phyloP scores from a whole-genome alignment of 2,797 vertebrate genomes.

The Cossypha niveicapilla region DNA sequence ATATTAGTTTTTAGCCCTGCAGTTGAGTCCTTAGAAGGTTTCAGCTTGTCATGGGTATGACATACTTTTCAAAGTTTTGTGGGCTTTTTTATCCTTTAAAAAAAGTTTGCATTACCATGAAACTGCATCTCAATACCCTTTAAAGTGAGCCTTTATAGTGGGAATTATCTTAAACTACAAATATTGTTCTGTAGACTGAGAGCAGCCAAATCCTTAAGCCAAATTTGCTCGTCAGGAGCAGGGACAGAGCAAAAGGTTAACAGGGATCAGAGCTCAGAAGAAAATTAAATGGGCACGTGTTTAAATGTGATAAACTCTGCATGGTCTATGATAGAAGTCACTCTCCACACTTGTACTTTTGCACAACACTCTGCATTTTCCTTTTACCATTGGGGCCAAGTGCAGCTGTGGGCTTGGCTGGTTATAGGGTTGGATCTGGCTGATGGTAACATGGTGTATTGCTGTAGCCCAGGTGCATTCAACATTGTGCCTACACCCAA shows the following conservation, averaged over 20 bases:
- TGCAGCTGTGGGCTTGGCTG: neutral
- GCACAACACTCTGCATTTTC: neutral
- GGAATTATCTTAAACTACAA: neutral
- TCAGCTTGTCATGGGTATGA: neutral
- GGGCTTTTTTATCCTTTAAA: neutral
- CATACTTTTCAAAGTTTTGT: neutral
- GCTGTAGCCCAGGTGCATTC: neutral
- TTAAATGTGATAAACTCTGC: neutral
- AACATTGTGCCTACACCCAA: neutral
- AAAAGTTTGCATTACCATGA: neutral
- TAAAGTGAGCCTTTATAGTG: neutral
- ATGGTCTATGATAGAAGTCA: rapidly evolving
- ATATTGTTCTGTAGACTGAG: neutral
- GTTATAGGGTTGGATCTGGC: neutral
- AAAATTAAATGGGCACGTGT: rapidly evolving
- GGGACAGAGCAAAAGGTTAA: neutral
- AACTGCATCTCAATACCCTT: neutral
- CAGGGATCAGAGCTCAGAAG: neutral
- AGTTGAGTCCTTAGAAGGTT: neutral
- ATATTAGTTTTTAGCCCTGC: neutral
- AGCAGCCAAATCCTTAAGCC: neutral
- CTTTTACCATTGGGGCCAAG: rapidly evolving
- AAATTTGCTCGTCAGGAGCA: neutral
- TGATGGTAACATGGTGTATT: neutral
- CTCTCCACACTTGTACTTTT: neutral